phyloP scores from a whole-genome alignment of 2,113 vertebrate genomes.

The Psettodes erumei region DNA sequence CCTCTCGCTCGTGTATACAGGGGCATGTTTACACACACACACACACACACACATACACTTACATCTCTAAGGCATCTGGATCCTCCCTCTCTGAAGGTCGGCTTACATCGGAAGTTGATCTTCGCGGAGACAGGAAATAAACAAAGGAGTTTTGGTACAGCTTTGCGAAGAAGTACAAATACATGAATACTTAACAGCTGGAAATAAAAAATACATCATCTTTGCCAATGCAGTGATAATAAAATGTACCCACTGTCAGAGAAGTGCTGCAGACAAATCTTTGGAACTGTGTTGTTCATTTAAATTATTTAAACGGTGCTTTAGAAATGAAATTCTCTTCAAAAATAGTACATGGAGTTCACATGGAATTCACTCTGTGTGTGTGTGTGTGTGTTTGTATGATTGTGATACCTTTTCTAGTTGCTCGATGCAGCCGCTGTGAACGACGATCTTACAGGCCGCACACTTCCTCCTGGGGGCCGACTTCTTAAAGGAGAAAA shows the following conservation, averaged over 20 bases:
- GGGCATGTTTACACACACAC: not conserved
- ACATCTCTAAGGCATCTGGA: constrained; percentile 94
- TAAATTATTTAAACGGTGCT: too few relatives aligned
- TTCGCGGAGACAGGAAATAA: constrained; percentile 64
- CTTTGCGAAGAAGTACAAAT: not conserved
- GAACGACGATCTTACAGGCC: constrained; percentile 97
- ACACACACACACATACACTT: constrained; percentile 66
- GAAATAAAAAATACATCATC: not conserved
- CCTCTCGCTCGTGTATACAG: not conserved
- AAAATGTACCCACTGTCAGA: not conserved
- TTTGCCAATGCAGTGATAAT: not conserved
- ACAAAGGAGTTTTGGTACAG: not conserved
- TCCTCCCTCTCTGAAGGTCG: constrained; percentile 95
- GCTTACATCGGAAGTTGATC: constrained; percentile 99
- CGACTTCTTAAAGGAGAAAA: constrained; percentile 90
- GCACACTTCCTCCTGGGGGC: constrained; percentile 95
- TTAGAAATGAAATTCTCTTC: not conserved
- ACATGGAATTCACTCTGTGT: not conserved
- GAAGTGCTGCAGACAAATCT: not conserved
- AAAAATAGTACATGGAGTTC: too few relatives aligned
- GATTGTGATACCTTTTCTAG: constrained; percentile 89
- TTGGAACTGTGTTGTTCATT: too few relatives aligned
- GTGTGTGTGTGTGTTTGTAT: constrained; percentile 8
- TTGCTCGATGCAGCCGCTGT: constrained; percentile 93
- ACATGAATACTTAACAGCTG: not conserved